These are phyloP conservation scores for Emydocephalus ijimae DNA, from an alignment of 2,113 vertebrate genomes.

Conservation along the genomic window DNA sequence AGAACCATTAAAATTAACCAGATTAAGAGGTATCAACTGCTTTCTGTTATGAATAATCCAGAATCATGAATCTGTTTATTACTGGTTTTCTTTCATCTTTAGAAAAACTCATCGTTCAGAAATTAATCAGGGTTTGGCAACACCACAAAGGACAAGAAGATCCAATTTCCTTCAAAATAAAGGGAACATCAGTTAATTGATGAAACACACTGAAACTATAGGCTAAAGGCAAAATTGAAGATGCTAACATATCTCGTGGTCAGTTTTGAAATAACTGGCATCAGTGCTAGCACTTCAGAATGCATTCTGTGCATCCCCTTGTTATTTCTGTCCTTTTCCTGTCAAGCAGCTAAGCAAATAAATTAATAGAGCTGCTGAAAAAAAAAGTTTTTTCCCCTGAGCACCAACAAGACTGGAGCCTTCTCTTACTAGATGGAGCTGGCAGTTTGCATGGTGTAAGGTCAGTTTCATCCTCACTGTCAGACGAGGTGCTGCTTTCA, in stretches of 20 bases:
- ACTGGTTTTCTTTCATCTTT: neutral
- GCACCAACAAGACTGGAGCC: neutral
- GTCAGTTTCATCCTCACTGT: slow-evolving; percentile 61
- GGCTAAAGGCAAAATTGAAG: neutral
- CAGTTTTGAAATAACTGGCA: neutral
- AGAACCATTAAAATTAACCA: neutral
- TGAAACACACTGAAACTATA: neutral
- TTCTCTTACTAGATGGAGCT: slow-evolving; percentile 37
- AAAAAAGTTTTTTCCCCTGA: neutral
- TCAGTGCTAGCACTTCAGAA: neutral
- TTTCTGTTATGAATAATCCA: neutral
- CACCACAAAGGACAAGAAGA: neutral
- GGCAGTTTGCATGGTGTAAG: slow-evolving; percentile 28
- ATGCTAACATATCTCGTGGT: neutral
- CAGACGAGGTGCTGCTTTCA: slow-evolving; percentile 58
- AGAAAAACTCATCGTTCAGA: neutral
- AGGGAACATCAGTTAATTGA: neutral
- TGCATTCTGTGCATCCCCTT: neutral
- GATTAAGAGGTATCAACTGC: neutral
- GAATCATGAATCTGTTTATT: neutral
- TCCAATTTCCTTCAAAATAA: neutral
- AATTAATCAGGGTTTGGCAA: neutral
- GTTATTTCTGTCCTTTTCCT: neutral
- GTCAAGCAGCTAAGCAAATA: neutral
- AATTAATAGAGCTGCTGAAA: neutral